phyloP scores from a whole-genome alignment of 1,140 invertebrate species.

The Euglossa dilemma region DNA sequence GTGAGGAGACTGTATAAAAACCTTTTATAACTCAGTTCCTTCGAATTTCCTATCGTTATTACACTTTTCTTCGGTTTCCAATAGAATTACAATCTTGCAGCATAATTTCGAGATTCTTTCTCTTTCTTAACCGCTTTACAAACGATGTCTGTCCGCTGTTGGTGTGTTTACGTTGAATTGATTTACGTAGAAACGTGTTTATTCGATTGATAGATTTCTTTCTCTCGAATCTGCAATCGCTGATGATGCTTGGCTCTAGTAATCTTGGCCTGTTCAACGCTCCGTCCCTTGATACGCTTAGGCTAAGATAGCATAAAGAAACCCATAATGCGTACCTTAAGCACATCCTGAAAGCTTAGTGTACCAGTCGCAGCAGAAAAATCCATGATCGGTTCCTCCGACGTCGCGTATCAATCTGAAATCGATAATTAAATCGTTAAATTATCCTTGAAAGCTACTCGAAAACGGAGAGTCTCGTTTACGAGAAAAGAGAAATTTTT shows the following conservation, averaged over 20 bases:
- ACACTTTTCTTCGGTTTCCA: background rate
- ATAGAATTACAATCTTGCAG: background rate
- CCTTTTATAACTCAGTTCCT: background rate
- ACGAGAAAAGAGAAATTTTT: background rate
- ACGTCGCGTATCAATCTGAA: constrained; percentile 20
- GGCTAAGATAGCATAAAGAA: constrained; percentile 66
- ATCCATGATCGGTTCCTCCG: constrained; percentile 61
- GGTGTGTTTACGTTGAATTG: background rate
- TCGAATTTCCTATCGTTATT: background rate
- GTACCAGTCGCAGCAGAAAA: constrained; percentile 55
- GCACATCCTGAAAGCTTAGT: constrained; percentile 60
- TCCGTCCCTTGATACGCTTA: constrained; percentile 67
- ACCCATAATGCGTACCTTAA: constrained; percentile 62
- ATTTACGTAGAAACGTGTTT: background rate
- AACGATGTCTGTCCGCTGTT: background rate
- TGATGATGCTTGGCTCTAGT: constrained; percentile 27
- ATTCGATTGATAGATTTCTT: background rate
- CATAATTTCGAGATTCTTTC: background rate
- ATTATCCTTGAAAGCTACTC: too few relatives aligned
- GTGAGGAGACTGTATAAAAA: background rate
- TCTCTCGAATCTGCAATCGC: background rate
- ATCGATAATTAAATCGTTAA: background rate
- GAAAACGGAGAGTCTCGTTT: too few relatives aligned
- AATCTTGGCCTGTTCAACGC: constrained; percentile 61
- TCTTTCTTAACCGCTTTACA: background rate